Conservation (phyloP, 2,113 vertebrate species). For the Epinephelus lanceolatus region DNA sequence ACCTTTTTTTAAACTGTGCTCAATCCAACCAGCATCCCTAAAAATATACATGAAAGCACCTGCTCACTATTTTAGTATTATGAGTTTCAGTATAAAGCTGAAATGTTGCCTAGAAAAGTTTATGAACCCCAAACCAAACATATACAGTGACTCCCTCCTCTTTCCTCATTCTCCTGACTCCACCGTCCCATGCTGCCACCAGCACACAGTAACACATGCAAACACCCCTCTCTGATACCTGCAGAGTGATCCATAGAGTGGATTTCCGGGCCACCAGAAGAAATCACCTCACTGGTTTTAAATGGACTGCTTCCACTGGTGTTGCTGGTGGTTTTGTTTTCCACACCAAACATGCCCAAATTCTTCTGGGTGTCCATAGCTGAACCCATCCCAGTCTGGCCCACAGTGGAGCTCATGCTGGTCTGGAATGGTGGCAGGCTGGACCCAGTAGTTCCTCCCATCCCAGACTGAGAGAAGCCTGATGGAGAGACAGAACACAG, state of each 20-base stretch:
- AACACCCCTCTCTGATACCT: slow-evolving; percentile 69
- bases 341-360: slow-evolving; percentile 66
- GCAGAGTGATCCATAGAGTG: slow-evolving; percentile 68
- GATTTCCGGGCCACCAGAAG: slow-evolving; percentile 68
- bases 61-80: not conserved
- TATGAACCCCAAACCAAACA: not conserved
- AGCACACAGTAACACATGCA: slow-evolving; percentile 33
- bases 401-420: slow-evolving; percentile 66
- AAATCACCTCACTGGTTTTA: slow-evolving; percentile 75
- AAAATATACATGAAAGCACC: not conserved
- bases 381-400: slow-evolving; percentile 60
- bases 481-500: slow-evolving; percentile 33
- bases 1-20: not conserved
- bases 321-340: slow-evolving; percentile 71
- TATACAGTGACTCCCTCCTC: not conserved
- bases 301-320: slow-evolving; percentile 67
- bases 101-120: not conserved
- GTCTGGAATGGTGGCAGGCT: slow-evolving; percentile 78
- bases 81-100: not conserved
- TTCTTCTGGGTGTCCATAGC: slow-evolving; percentile 77
- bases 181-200: slow-evolving; percentile 4
- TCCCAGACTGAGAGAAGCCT: slow-evolving; percentile 83
- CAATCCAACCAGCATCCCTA: not conserved
- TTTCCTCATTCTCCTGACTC: slow-evolving; percentile 9
- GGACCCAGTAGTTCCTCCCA: slow-evolving; percentile 75